Base-by-base conservation (phyloP, 2,797 vertebrate species). In the Cirrhinus molitorella region DNA sequence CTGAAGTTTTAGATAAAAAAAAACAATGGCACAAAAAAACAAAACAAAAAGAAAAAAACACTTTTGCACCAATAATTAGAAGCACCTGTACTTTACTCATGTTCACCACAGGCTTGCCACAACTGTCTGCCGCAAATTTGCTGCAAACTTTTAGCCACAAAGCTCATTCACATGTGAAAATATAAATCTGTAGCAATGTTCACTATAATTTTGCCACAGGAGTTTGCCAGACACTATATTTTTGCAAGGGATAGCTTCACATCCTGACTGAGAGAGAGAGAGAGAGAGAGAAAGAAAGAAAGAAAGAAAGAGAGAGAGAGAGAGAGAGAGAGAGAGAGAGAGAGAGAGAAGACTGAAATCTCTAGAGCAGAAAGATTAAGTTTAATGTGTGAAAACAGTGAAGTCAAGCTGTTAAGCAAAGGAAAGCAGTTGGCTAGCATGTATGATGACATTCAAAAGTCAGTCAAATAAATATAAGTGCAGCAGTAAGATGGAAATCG, bases 201-300 rank as follows among this genome's bases (percentile, higher is more conserved):
- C 28, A 73, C 28, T 49, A 73, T 53, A 37, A n/a, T 28, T 65
- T 77, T 59, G 25, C n/a, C 55, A 61, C 75, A 77, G 8, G 7
- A 23, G 55, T 76, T 76, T 76, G n/a, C 23, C 55, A 76, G 9
- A 61, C 10, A 47, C 14, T 28, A 49, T 78, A 65, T 78, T 78
- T 78, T 78, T 78, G 75, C 75, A 78, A 78, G 75, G 75, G 75
- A 65, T 49, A 63, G 59, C 59, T 16, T 31, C 59, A 31, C 25
- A 63, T 63, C 25, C 59, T 63, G 59, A 63, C 14, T 28, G 13
- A 63, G 21, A 70, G 67, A n/a, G 67, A 40, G 66, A 40, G 17
- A 40, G 34, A 68, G 34, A 34, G 61, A 65, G 12, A 65, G 61
- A 31, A 28, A 28, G 23, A 31, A 25, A 51, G 61, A 63, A 25